Evolutionary conservation across 2,113 vertebrate genomes (phyloP).

Genomic region (Nesogale talazaci): DNA sequence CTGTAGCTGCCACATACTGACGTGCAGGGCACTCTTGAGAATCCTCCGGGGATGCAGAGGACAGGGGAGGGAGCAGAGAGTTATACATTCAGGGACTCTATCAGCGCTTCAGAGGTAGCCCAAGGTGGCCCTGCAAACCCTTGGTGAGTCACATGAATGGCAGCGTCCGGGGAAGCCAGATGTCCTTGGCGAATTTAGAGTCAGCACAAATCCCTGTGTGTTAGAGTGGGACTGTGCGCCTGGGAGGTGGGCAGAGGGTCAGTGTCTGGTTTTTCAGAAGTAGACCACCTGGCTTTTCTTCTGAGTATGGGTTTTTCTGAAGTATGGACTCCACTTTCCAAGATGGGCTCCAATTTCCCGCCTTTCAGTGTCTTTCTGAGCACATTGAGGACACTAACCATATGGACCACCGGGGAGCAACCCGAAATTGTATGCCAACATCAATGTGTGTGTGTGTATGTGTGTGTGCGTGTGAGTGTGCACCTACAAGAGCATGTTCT

Average conservation of each 20-base stretch:
- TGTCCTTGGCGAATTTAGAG: background rate
- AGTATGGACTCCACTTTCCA: too few relatives aligned
- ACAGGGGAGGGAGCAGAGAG: background rate
- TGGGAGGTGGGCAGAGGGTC: background rate
- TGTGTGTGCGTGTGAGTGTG: background rate
- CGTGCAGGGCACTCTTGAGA: background rate
- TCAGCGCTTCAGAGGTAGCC: background rate
- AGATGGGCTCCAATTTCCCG: background rate
- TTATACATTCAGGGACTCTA: background rate
- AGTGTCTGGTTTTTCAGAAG: background rate
- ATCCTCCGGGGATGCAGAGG: background rate
- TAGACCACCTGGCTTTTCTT: background rate
- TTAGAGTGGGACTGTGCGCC: background rate
- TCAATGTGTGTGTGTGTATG: accelerated
- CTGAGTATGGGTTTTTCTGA: too few relatives aligned
- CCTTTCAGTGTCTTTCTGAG: background rate
- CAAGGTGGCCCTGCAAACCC: background rate
- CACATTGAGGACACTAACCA: background rate
- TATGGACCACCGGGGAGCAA: background rate
- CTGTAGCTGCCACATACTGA: accelerated
- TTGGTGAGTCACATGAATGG: background rate
- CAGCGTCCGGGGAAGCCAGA: background rate
- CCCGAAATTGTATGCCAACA: too few relatives aligned
- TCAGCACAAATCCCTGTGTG: background rate
- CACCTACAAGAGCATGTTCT: background rate